These are phyloP conservation scores for Orchesella cincta DNA, from an alignment of 1,140 invertebrate species.

Conservation along the genomic window DNA sequence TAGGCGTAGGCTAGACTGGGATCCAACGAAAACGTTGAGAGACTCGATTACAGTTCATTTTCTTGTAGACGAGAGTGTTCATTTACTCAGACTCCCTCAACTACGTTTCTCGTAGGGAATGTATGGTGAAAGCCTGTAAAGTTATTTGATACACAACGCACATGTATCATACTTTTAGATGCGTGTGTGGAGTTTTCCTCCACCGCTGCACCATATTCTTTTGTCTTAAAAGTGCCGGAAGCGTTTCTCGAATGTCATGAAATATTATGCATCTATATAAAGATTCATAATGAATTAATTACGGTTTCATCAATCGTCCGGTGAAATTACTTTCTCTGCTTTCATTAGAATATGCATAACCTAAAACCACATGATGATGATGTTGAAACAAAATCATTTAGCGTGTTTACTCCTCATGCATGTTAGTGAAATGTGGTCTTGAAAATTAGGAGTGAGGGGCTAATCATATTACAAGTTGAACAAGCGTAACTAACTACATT, in stretches of 20 bases:
- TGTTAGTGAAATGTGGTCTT: too few relatives aligned
- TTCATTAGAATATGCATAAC: too few relatives aligned
- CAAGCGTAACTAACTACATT: too few relatives aligned
- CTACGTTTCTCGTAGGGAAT: neutral
- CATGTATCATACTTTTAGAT: neutral
- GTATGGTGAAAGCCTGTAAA: neutral
- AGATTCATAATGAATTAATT: slow-evolving; percentile 17
- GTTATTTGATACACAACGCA: neutral
- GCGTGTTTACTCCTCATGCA: too few relatives aligned
- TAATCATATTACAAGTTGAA: too few relatives aligned
- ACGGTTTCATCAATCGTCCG: neutral
- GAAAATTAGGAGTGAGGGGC: too few relatives aligned
- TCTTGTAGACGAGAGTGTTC: too few relatives aligned
- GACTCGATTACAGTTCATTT: too few relatives aligned
- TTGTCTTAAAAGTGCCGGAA: neutral
- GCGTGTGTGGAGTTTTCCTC: neutral
- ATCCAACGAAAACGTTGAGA: too few relatives aligned
- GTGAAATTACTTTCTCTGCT: neutral
- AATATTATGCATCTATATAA: slow-evolving; percentile 12
- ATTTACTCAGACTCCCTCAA: neutral
- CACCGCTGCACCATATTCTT: neutral
- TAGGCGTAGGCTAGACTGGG: too few relatives aligned
- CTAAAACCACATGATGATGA: too few relatives aligned
- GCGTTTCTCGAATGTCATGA: neutral
- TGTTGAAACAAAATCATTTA: too few relatives aligned